These are phyloP conservation scores for Erebia palarica DNA, from an alignment of 2,888 invertebrate species.

Conservation along the genomic window DNA sequence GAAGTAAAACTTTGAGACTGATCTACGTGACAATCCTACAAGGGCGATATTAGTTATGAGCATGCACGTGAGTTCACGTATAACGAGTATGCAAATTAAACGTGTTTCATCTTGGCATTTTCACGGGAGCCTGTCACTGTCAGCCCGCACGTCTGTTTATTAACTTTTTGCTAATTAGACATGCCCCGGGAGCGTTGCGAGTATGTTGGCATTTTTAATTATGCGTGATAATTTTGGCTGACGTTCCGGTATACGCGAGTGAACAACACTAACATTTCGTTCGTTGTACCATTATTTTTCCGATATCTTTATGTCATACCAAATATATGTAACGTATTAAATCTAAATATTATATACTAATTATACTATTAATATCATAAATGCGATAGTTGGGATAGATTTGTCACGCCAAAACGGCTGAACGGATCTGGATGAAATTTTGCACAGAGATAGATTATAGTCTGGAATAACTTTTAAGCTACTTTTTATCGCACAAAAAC, in stretches of 20 bases:
- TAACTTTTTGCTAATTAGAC: slow-evolving; percentile 82
- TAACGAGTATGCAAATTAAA: slow-evolving; percentile 76
- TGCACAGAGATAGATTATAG: too few relatives aligned
- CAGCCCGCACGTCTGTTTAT: slow-evolving; percentile 77
- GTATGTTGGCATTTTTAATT: slow-evolving; percentile 81
- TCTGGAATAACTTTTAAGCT: too few relatives aligned
- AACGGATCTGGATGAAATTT: too few relatives aligned
- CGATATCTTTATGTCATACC: neutral
- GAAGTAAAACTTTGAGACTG: neutral
- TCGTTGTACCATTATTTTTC: neutral
- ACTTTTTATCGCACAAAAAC: too few relatives aligned
- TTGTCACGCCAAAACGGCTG: too few relatives aligned
- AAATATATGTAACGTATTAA: too few relatives aligned
- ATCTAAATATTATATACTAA: too few relatives aligned
- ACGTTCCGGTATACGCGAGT: slow-evolving; percentile 28
- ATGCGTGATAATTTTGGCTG: slow-evolving; percentile 62
- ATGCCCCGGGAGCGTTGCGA: slow-evolving; percentile 70
- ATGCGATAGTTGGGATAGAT: too few relatives aligned
- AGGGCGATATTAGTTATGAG: slow-evolving; percentile 7
- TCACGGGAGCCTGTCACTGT: slow-evolving; percentile 79
- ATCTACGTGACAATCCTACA: neutral
- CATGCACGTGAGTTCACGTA: slow-evolving; percentile 42
- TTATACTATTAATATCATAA: too few relatives aligned
- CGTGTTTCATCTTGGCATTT: slow-evolving; percentile 80
- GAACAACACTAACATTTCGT: neutral